phyloP scores from a whole-genome alignment of 2,113 vertebrate genomes.

The Tragelaphus scriptus region DNA sequence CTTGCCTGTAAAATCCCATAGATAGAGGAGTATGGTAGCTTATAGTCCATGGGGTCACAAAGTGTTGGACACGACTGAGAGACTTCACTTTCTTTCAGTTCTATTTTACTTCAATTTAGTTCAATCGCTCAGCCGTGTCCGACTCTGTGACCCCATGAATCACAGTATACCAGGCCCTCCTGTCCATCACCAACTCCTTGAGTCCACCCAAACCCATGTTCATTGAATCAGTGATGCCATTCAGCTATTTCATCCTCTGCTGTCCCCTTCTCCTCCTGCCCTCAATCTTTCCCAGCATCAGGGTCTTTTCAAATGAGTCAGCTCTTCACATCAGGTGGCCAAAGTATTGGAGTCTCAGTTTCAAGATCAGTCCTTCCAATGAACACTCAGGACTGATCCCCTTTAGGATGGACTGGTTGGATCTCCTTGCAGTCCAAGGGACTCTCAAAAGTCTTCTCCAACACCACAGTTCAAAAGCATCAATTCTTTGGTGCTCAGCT shows the following conservation, averaged over 20 bases:
- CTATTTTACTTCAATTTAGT: background rate
- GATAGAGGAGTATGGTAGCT: background rate
- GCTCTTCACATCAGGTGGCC: background rate
- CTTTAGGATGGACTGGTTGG: background rate
- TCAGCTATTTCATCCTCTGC: background rate
- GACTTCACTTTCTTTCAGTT: background rate
- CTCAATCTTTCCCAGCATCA: background rate
- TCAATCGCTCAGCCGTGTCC: accelerated
- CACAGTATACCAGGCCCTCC: accelerated
- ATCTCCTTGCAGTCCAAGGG: background rate
- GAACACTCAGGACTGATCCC: background rate
- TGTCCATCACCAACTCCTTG: accelerated
- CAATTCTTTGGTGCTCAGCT: background rate
- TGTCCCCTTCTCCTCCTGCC: background rate
- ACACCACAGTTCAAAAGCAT: background rate
- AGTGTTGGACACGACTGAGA: accelerated
- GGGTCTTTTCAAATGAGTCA: background rate
- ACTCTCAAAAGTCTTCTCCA: background rate
- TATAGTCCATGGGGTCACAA: background rate
- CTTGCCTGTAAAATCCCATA: background rate
- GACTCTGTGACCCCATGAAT: background rate
- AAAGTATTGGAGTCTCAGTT: background rate
- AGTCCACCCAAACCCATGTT: accelerated
- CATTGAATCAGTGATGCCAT: background rate
- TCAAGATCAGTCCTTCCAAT: background rate